phyloP scores from a whole-genome alignment of 2,113 vertebrate species.

The Datnioides undecimradiatus region DNA sequence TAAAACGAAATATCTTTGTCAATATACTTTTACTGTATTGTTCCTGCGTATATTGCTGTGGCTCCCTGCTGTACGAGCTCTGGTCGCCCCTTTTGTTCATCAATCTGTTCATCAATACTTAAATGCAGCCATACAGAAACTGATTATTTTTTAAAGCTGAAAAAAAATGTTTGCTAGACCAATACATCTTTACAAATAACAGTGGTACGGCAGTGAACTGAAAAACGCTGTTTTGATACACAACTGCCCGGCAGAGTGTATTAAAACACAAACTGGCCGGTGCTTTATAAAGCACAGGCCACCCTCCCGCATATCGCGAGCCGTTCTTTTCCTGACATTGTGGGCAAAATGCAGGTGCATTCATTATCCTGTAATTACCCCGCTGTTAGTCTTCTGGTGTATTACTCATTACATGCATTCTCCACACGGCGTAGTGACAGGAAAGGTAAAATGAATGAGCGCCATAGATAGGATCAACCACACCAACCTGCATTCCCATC shows the following conservation, averaged over 20 bases:
- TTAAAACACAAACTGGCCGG: slow-evolving; percentile 34
- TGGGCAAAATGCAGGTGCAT: slow-evolving; percentile 83
- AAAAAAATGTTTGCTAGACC: slow-evolving; percentile 27
- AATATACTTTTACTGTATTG: slow-evolving; percentile 50
- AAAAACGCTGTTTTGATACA: slow-evolving; percentile 52
- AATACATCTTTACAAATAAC: slow-evolving; percentile 20
- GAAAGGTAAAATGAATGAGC: slow-evolving; percentile 80
- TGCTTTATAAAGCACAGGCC: slow-evolving; percentile 1
- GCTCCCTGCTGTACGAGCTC: background rate
- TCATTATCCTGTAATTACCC: slow-evolving; percentile 87
- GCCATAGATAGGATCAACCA: slow-evolving; percentile 66
- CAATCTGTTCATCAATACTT: slow-evolving; percentile 56
- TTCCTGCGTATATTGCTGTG: slow-evolving; percentile 13
- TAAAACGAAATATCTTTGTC: slow-evolving; percentile 56
- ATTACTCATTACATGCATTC: slow-evolving; percentile 83
- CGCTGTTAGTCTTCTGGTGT: slow-evolving; percentile 81
- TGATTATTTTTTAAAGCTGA: slow-evolving; percentile 25
- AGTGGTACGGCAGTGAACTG: background rate
- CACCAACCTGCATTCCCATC: slow-evolving; percentile 64
- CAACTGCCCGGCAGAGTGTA: slow-evolving; percentile 26
- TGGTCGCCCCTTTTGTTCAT: slow-evolving; percentile 25
- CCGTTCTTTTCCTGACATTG: slow-evolving; percentile 73
- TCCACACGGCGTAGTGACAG: slow-evolving; percentile 77
- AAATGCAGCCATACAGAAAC: slow-evolving; percentile 31
- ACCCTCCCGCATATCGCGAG: slow-evolving; percentile 53